phyloP scores from a whole-genome alignment of 1,140 invertebrate species.

The Calephelis nemesis region DNA sequence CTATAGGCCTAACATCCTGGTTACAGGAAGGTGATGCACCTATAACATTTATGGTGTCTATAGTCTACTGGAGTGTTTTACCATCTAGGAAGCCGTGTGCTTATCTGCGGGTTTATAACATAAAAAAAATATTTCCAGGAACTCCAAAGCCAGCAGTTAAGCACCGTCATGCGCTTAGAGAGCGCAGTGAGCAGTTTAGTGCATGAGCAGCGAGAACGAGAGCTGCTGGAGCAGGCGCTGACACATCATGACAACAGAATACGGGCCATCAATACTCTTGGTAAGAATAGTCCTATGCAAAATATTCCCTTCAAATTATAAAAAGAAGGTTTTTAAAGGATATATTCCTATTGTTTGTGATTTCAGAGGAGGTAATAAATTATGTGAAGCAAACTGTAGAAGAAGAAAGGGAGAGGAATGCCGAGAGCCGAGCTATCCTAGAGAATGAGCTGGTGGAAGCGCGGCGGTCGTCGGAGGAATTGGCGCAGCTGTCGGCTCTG shows the following conservation, averaged over 20 bases:
- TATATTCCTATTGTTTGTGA: not conserved
- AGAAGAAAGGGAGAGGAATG: conserved; percentile 61
- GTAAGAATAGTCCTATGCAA: conserved; percentile 26
- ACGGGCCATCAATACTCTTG: conserved; percentile 54
- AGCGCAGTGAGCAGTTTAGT: conserved; percentile 57
- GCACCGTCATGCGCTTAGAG: conserved; percentile 62
- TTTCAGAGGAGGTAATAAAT: conserved; percentile 63
- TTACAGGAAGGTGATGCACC: too few relatives aligned
- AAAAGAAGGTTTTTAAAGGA: too few relatives aligned
- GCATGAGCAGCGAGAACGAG: conserved; percentile 63
- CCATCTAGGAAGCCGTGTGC: too few relatives aligned
- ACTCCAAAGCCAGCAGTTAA: conserved; percentile 65
- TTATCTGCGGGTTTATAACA: conserved; percentile 5
- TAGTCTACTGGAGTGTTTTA: too few relatives aligned
- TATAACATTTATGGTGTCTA: too few relatives aligned
- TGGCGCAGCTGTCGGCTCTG: conserved; percentile 51
- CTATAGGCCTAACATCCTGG: too few relatives aligned
- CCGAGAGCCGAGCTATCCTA: conserved; percentile 53
- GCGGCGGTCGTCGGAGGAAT: conserved; percentile 51
- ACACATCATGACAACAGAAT: conserved; percentile 64
- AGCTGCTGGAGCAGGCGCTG: conserved; percentile 63
- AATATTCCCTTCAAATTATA: too few relatives aligned
- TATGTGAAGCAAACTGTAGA: conserved; percentile 64
- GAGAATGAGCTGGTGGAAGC: conserved; percentile 54
- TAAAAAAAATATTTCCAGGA: conserved; percentile 44